These are phyloP conservation scores for Andricus quercusramuli DNA, from an alignment of 2,888 invertebrate species.

Conservation along the genomic window DNA sequence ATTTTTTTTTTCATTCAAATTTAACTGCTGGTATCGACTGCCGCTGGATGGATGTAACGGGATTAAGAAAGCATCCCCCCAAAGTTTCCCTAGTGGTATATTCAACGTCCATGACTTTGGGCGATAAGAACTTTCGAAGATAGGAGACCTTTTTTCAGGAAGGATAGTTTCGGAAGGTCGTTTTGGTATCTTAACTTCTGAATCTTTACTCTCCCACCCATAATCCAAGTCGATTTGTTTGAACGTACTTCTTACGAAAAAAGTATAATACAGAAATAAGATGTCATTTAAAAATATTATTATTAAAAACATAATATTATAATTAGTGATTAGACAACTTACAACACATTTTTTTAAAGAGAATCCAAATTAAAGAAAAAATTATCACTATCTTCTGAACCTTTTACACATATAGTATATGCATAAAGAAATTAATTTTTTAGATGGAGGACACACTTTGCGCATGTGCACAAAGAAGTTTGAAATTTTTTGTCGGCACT, in stretches of 20 bases:
- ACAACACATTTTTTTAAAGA: no score
- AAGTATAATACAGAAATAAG: no score
- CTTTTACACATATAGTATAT: no score
- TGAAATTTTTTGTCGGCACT: no score
- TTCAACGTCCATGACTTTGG: background rate
- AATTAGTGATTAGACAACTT: no score
- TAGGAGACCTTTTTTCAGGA: background rate
- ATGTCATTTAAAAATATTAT: no score
- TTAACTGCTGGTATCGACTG: background rate
- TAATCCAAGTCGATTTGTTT: background rate
- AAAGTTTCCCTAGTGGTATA: background rate
- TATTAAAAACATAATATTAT: no score
- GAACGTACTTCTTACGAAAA: background rate
- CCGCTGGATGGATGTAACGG: background rate
- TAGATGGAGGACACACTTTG: no score
- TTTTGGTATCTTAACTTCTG: background rate
- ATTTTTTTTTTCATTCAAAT: background rate
- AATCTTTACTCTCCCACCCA: background rate
- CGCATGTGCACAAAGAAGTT: no score
- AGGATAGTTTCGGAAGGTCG: background rate
- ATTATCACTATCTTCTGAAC: background rate
- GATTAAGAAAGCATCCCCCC: background rate
- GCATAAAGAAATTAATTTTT: no score
- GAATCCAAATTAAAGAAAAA: no score
- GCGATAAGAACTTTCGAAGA: background rate